Evolutionary conservation across 37 sponge, comb jelly and placozoan species (phyloP), one percentile per base, ranked within the genome.

Genomic region (Amphimedon queenslandica): DNA sequence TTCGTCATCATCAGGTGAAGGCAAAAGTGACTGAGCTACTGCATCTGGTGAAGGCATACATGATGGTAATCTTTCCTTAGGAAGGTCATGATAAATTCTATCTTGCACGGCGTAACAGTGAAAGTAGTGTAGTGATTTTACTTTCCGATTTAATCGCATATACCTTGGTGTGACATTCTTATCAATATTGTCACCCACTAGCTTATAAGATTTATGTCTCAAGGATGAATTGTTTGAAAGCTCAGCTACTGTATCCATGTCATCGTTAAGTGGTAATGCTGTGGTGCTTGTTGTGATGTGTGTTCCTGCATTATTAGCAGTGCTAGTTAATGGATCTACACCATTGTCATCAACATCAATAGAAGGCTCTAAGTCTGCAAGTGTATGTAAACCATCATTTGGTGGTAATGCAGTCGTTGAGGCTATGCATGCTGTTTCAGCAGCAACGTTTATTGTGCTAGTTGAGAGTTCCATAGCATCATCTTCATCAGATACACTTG

Each of bases 171-270:
- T 60, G 61, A 60, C 21, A 60, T 11, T 60, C 27, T 60, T 60
- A n/a, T 60, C 61, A 6, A 60, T 55, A 36, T 73, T 73, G 60
- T 73, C 74, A 23, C 74, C 74, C 53, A 47, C 53, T 47, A 47
- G 8, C 53, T 47, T 47, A 13, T 47, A 47, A 70, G 51, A 38
- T 67, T 27, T 38, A 67, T 67, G 36, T 4, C 30, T 25, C 25
- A 67, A 38, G 36, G 39, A 10, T 38, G 36, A 29, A 5, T 33
- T 27, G n/a, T n/a, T n/a, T n/a, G n/a, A n/a, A n/a, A n/a, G n/a
- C n/a, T n/a, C n/a, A n/a, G 51, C 51, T 18, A 47, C 13, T 47
- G 51, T 13, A 47, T 47, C 51, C 51, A 47, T 47, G 8, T 47
- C 51, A 47, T 18, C 51, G 8, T 47, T 13, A 47, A 8, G 8